phyloP scores from a whole-genome alignment of 2,888 invertebrate species.

The Mimumesa dahlbomi region DNA sequence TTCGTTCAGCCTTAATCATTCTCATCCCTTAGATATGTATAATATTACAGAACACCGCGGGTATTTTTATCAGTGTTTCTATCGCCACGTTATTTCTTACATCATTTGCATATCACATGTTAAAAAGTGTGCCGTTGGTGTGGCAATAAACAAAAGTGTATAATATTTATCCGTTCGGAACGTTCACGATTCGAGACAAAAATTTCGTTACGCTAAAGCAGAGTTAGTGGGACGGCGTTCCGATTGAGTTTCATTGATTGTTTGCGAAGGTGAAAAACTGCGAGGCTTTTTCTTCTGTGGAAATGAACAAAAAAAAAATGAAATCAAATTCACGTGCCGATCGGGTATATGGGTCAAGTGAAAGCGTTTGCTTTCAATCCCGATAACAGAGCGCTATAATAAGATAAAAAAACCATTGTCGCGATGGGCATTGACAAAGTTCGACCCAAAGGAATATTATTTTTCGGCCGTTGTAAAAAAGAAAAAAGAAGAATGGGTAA shows the following conservation, averaged over 20 bases:
- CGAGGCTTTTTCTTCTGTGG: conserved; percentile 41
- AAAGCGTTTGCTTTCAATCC: conserved; percentile 57
- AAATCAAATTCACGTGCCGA: conserved; percentile 17
- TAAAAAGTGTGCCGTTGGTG: too few relatives aligned
- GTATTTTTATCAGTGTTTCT: too few relatives aligned
- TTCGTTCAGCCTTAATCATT: conserved; percentile 3
- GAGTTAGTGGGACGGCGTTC: background rate
- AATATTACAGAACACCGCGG: too few relatives aligned
- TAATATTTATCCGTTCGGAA: too few relatives aligned
- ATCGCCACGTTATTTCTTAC: too few relatives aligned
- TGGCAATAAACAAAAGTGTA: too few relatives aligned
- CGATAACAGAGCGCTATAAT: conserved; percentile 44
- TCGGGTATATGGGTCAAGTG: conserved; percentile 52
- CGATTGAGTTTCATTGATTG: background rate
- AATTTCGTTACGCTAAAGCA: too few relatives aligned
- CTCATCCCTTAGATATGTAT: too few relatives aligned
- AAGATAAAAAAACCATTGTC: conserved; percentile 46
- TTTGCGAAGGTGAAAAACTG: background rate
- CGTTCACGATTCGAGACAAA: too few relatives aligned
- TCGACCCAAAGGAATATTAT: conserved; percentile 21
- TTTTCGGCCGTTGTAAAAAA: conserved; percentile 12
- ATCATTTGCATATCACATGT: too few relatives aligned
- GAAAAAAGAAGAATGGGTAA: too few relatives aligned
- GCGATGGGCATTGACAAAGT: conserved; percentile 45
- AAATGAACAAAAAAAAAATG: conserved; percentile 33